phyloP scores from a whole-genome alignment of 2,888 invertebrate genomes.

The Limulus polyphemus region DNA sequence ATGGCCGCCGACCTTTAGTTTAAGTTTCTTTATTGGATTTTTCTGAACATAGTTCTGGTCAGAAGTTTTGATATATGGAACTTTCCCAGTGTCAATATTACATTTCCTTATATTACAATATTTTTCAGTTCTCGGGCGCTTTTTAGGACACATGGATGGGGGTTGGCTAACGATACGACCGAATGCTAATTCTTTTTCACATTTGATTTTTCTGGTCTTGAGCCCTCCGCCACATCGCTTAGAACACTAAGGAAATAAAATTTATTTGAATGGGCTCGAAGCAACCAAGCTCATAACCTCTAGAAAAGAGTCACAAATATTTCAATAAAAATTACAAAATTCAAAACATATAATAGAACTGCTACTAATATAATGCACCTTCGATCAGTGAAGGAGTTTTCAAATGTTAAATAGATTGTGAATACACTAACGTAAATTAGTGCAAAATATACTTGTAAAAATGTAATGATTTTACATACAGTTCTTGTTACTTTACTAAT shows the following conservation, averaged over 20 bases:
- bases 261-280: no score
- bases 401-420: no score
- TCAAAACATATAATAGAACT: no score
- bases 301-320: background rate
- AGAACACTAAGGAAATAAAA: conserved; percentile 51
- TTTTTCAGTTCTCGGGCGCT: conserved; percentile 57
- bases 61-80: conserved; percentile 36
- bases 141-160: conserved; percentile 52
- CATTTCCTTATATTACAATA: conserved; percentile 75
- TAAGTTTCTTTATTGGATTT: conserved; percentile 67
- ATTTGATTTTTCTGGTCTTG: conserved; percentile 64
- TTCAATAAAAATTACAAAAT: conserved; percentile 8
- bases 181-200: conserved; percentile 84
- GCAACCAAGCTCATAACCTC: background rate
- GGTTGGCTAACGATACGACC: conserved; percentile 74
- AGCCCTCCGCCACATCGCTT: conserved; percentile 85
- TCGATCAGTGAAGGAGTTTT: no score
- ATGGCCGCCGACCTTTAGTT: conserved; percentile 75
- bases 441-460: no score
- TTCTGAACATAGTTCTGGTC: conserved; percentile 57
- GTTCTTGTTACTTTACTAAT: no score
- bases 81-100: conserved; percentile 62
- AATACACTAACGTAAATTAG: no score
- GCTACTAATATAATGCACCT: no score
- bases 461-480: no score